Base-by-base conservation (phyloP, 1,140 invertebrate species). In the Drosophila sulfurigaster region DNA sequence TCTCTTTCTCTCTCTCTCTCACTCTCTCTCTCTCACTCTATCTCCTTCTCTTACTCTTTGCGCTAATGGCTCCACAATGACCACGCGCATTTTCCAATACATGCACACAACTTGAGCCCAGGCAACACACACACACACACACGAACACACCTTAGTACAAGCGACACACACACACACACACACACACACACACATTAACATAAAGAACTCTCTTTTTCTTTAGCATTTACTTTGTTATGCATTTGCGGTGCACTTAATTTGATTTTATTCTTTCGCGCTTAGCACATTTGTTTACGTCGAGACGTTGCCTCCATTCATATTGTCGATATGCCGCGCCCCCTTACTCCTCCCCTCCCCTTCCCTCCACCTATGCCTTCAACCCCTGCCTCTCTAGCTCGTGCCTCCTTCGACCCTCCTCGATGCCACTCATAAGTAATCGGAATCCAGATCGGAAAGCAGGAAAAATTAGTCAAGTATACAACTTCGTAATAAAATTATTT, bases 1-100 rank as follows among this genome's bases (percentile, higher is more conserved):
- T 38, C 35, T 38, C 35, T 45, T 32, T 48, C 30, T 60, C 63
- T 64, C 20, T 3, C 1, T 45, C 35, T 48, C 38, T 48, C 30
- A 57, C 63, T 64, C 20, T 3, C 1, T 45, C 35, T 48, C 38
- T 60, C 58, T 60, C 20, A 25, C 20, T 25, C 20, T 2, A 4
- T 25, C 20, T 25, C 20, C 20, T 25, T 25, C 20, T 25, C 3
- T 25, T 0, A 25, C 3, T 25, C 3, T 25, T 0, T 4, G 20
- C 0, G 71, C 72, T 91, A 91, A 91, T 91, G 78, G 88, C 83
- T 66, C 83, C 83, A 91, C 88, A 88, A 91, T 91, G 88, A 91
- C 78, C 66, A 69, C 67, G 67, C 80, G 66, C 67, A 57, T 79
- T 76, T 73, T 57, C n/a, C 28, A 20, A 58, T n/a, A 69, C 57